Conservation (phyloP, 2,113 vertebrate species). For the Ondatra zibethicus region DNA sequence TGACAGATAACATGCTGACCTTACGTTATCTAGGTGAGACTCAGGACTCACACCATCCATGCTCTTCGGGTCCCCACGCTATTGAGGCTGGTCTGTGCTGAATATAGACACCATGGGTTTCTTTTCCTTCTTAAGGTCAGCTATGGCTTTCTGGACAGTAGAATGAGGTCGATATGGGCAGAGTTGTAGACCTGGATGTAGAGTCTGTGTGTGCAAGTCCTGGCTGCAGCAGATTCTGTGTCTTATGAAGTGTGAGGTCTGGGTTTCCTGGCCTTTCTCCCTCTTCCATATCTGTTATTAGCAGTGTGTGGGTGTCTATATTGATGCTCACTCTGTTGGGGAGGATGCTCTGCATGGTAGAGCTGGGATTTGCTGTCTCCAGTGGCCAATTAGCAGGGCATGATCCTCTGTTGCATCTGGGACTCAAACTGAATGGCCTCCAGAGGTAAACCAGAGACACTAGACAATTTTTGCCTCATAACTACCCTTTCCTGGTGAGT, state of each 20-base stretch:
- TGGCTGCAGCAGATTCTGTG: neutral
- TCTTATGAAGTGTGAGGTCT: neutral
- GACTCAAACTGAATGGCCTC: neutral
- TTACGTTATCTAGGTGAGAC: neutral
- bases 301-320: neutral
- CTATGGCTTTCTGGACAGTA: neutral
- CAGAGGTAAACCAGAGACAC: neutral
- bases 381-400: neutral
- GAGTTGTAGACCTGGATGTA: too few relatives aligned
- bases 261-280: too few relatives aligned
- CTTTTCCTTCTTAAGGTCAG: neutral
- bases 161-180: neutral
- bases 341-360: neutral
- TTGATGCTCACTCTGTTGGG: neutral
- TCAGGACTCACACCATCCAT: too few relatives aligned
- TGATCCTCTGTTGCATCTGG: neutral
- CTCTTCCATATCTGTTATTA: neutral
- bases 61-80: neutral
- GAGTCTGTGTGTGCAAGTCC: neutral
- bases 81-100: too few relatives aligned
- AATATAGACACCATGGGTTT: neutral
- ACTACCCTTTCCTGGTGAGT: neutral
- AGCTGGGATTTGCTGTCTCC: accelerated
- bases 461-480: neutral
- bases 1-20: neutral